phyloP scores from a whole-genome alignment of 2,888 invertebrate species.

The Eilema caniola region DNA sequence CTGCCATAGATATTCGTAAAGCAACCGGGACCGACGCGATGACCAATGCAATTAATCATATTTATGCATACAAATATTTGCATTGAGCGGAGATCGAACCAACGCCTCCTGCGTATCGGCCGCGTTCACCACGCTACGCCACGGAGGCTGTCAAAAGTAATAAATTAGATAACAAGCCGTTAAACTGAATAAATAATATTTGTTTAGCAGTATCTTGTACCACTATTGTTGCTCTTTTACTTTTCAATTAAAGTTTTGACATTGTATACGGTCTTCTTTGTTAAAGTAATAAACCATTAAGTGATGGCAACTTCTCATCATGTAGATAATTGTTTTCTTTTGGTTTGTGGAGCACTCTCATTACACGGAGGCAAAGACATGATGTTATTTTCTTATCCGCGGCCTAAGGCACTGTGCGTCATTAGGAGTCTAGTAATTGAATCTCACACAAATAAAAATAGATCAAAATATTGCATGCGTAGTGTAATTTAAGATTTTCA shows the following conservation, averaged over 20 bases:
- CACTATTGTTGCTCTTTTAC: constrained; percentile 25
- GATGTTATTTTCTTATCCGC: constrained; percentile 65
- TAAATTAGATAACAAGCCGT: constrained; percentile 13
- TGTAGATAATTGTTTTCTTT: constrained; percentile 59
- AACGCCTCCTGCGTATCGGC: no score
- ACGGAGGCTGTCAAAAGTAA: background rate
- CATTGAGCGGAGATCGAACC: no score
- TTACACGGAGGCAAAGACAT: constrained; percentile 62
- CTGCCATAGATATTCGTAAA: no score
- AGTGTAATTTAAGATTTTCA: constrained; percentile 83
- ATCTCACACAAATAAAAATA: constrained; percentile 80
- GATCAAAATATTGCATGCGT: constrained; percentile 71
- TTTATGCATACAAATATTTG: no score
- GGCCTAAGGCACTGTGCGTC: constrained; percentile 64
- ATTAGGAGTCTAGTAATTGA: constrained; percentile 78
- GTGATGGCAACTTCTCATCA: constrained; percentile 45
- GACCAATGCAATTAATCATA: no score
- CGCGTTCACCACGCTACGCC: no score
- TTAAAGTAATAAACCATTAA: constrained; percentile 41
- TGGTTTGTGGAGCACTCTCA: constrained; percentile 55
- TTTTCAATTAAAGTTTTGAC: constrained; percentile 44
- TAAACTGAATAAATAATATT: constrained; percentile 15
- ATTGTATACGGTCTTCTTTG: constrained; percentile 27
- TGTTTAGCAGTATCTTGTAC: constrained; percentile 9
- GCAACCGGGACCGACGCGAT: no score